Evolutionary conservation across 2,888 invertebrate genomes (phyloP), one percentile per base, ranked within the genome.

Genomic region (Hemithea aestivaria): DNA sequence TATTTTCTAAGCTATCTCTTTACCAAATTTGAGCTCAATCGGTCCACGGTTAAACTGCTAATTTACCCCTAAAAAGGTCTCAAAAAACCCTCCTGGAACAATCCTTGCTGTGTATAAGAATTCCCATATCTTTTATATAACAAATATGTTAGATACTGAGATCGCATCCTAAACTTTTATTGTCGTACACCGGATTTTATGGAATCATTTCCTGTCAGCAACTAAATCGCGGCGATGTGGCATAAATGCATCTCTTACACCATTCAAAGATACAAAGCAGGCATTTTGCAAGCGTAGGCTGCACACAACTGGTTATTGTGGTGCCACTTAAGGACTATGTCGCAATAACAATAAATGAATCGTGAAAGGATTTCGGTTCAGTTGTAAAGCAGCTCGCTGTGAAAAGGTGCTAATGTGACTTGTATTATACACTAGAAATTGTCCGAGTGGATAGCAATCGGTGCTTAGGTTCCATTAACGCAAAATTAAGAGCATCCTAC

Each of bases 151-250:
- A n/a, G n/a, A n/a, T n/a, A n/a, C n/a, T n/a, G n/a, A n/a, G n/a
- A n/a, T n/a, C 16, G 3, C 16, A 16, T 2, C 16, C 16, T 16
- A 16, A 16, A 16, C 16, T 5, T 16, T 16, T 16, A 16, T 16
- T 16, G 16, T 16, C 16, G 2, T 4, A 16, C 5, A 42, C 51
- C 22, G 38, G 34, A 11, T 47, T 25, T 24, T 30, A 20, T 16
- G 5, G 16, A 5, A 16, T 5, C 16, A 2, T 16, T 21, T n/a
- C n/a, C 24, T 32, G 24, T 26, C 11, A 27, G 24, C 32, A 20
- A 20, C 34, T 12, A 9, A 21, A 34, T 34, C 10, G 34, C 20
- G 12, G 27, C 34, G 9, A 9, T 12, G 27, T 27, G 22, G 27
- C 34, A 27, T 16, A 16, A 27, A 34, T 27, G 20, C 34, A 21